Evolutionary conservation across 2,797 vertebrate genomes (phyloP).

Genomic region (Cryptoprocta ferox): DNA sequence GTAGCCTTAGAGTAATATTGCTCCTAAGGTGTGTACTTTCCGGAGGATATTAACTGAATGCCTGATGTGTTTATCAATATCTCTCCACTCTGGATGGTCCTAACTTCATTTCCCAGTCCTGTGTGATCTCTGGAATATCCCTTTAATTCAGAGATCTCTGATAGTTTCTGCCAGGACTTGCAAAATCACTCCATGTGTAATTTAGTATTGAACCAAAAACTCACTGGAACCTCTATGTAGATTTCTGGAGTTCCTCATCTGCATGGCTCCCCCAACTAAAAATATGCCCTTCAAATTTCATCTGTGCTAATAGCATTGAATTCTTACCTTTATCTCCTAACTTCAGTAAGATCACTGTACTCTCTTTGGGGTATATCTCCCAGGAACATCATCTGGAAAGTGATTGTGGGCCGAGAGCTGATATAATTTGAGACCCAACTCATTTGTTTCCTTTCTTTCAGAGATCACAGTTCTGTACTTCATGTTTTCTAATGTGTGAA

Average conservation of each 20-base stretch:
- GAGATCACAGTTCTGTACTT: not conserved
- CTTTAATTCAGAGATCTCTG: not conserved
- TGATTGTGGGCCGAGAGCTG: not conserved
- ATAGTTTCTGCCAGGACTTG: not conserved
- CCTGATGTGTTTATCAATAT: not conserved
- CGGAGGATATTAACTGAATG: not conserved
- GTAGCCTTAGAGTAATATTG: not conserved
- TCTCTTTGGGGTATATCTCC: not conserved
- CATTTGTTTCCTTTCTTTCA: not conserved
- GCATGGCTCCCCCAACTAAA: not conserved
- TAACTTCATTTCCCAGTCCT: not conserved
- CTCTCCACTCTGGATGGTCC: not conserved
- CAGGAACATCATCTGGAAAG: not conserved
- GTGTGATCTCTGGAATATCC: not conserved
- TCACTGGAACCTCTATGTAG: not conserved
- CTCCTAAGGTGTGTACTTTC: not conserved
- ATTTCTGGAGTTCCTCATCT: not conserved
- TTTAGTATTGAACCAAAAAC: not conserved
- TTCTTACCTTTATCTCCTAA: not conserved
- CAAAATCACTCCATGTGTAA: not conserved
- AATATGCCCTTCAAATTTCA: not conserved
- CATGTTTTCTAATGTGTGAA: slow-evolving; percentile 16
- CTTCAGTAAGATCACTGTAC: not conserved
- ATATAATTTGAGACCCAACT: not conserved
- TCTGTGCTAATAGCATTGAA: not conserved